Conservation (phyloP, 2,113 vertebrate species). For the Podarcis raffonei region DNA sequence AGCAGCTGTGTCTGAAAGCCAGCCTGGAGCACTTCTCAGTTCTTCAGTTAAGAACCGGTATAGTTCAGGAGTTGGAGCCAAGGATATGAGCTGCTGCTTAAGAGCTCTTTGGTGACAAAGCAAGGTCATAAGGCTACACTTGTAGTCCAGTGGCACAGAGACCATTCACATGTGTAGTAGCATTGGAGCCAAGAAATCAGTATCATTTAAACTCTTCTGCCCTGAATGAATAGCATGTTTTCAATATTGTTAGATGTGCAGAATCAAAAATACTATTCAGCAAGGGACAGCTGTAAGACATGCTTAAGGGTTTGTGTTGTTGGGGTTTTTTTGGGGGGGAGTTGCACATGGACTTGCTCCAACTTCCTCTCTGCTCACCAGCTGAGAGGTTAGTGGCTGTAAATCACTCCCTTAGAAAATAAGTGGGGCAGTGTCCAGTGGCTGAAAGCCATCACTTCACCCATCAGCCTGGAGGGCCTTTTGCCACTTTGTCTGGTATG, state of each 20-base stretch:
- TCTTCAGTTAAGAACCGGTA: neutral
- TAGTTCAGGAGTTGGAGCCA: neutral
- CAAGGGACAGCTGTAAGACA: slow-evolving; percentile 49
- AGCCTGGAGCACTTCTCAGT: neutral
- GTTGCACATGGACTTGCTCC: slow-evolving; percentile 32
- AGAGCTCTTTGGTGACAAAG: neutral
- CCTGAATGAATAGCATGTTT: neutral
- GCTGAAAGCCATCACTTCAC: slow-evolving; percentile 67
- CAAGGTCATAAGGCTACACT: neutral
- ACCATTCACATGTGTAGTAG: neutral
- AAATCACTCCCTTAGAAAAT: slow-evolving; percentile 59
- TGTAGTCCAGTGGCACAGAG: neutral
- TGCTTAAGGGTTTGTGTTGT: slow-evolving; percentile 3
- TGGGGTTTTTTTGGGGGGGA: neutral
- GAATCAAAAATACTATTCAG: slow-evolving; percentile 14
- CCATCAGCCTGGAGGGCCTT: slow-evolving; percentile 38
- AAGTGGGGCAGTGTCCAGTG: slow-evolving; percentile 62
- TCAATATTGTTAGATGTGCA: neutral
- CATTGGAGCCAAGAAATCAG: neutral
- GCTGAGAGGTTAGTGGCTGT: slow-evolving; percentile 59
- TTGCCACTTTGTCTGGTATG: slow-evolving; percentile 56
- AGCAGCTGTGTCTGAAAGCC: no score
- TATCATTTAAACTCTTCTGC: neutral
- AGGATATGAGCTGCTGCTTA: neutral
- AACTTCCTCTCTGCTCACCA: slow-evolving; percentile 41